These are phyloP conservation scores for Cryptus armator DNA, from an alignment of 2,888 invertebrate genomes.

Conservation along the genomic window DNA sequence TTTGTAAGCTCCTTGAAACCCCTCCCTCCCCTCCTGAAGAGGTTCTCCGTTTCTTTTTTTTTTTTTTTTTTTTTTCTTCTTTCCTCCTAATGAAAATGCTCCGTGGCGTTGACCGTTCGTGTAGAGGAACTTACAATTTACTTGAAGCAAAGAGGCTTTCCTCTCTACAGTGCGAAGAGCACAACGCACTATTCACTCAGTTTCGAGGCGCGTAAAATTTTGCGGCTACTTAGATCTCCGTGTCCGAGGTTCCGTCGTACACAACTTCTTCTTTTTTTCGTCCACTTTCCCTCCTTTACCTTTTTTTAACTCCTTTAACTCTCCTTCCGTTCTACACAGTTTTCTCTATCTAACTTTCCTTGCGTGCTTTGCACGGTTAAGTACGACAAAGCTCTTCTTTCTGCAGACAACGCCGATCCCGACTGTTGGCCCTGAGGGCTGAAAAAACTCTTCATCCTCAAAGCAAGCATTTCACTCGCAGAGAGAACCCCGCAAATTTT, in stretches of 20 bases:
- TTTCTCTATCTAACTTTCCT: slow-evolving; percentile 62
- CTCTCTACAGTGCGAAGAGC: slow-evolving; percentile 52
- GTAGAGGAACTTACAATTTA: slow-evolving; percentile 79
- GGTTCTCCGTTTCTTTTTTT: slow-evolving; percentile 63
- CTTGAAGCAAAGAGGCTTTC: slow-evolving; percentile 79
- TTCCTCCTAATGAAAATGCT: slow-evolving; percentile 76
- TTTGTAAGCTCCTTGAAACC: slow-evolving; percentile 48
- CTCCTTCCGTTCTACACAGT: slow-evolving; percentile 60
- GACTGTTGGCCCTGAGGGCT: slow-evolving; percentile 3
- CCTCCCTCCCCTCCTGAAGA: not conserved
- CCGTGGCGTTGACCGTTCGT: slow-evolving; percentile 77
- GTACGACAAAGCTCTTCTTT: slow-evolving; percentile 47
- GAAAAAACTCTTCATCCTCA: slow-evolving; percentile 50
- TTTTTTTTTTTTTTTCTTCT: slow-evolving; percentile 65
- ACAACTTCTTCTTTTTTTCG: slow-evolving; percentile 26
- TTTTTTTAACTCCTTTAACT: slow-evolving; percentile 72
- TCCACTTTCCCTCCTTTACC: slow-evolving; percentile 2
- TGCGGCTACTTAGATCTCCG: slow-evolving; percentile 65
- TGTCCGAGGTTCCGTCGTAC: slow-evolving; percentile 46
- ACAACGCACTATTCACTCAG: slow-evolving; percentile 31
- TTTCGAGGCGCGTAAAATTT: slow-evolving; percentile 73
- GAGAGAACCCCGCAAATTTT: slow-evolving; percentile 26
- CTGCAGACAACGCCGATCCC: slow-evolving; percentile 21
- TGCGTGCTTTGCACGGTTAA: slow-evolving; percentile 54
- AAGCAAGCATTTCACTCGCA: slow-evolving; percentile 36